These are phyloP conservation scores for Tetramorium alpestre DNA, from an alignment of 1,140 invertebrate species.

Conservation along the genomic window DNA sequence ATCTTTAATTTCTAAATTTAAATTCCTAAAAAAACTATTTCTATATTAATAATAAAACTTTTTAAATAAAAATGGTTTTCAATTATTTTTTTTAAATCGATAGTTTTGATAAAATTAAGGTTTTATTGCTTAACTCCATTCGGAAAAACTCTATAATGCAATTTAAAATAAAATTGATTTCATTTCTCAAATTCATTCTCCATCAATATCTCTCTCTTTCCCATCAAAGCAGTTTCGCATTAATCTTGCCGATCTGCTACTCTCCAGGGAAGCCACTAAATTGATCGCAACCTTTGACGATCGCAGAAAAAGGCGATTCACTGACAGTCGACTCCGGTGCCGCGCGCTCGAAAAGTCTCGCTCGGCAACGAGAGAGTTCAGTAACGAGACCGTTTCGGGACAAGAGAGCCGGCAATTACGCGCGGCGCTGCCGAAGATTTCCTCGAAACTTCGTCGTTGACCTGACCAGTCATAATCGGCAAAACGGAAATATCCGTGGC, in stretches of 20 bases:
- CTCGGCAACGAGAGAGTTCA: conserved; percentile 16
- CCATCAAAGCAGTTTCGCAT: neutral
- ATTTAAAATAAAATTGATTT: neutral
- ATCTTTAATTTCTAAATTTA: neutral
- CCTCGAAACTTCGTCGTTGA: conserved; percentile 40
- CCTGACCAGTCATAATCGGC: conserved; percentile 9
- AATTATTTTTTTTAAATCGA: neutral
- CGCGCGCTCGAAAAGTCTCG: conserved; percentile 28
- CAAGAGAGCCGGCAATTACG: conserved; percentile 34
- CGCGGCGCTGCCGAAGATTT: conserved; percentile 3
- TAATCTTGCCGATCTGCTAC: neutral
- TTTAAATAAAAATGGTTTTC: neutral
- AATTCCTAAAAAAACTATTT: neutral
- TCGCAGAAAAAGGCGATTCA: neutral
- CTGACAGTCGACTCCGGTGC: neutral
- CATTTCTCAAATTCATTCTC: neutral
- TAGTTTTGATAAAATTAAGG: neutral
- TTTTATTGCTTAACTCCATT: neutral
- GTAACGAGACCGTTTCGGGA: neutral
- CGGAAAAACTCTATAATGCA: neutral
- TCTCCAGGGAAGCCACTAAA: neutral
- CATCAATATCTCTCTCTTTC: neutral
- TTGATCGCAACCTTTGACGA: neutral
- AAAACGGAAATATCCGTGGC: neutral
- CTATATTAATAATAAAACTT: too few species aligned